Base-by-base conservation (phyloP, 2,797 vertebrate species). In the Diplodus sargus region DNA sequence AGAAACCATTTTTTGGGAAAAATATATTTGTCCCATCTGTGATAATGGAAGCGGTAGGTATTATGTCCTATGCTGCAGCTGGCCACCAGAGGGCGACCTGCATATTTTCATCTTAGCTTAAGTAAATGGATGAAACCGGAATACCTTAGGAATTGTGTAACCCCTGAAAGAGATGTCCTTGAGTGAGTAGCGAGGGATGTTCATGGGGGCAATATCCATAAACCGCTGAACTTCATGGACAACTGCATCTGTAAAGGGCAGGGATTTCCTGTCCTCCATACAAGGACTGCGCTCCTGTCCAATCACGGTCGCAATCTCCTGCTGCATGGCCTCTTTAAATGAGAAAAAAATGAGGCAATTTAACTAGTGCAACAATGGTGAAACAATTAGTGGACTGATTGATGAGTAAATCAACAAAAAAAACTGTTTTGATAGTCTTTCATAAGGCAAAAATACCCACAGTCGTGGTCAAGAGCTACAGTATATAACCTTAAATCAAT, bases 191-290 rank as follows among this genome's bases (percentile, higher is more conserved):
- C 87, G 96, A 4, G 95, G 93, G 30, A 95, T 0, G 2, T 74
- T 88, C 67, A 93, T 70, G 9, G 94, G 94, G 12, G 88, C 79
- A 2, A 95, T 53, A 0, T 95, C 96, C 78, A 95, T 71, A 0
- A 92, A 82, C 25, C 91, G 74, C 82, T 94, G 94, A 0, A 94
- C 90, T 81, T 97, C 95, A 0, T 95, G 93, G 22, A 96, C 84
- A 28, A 96, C 94, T 0, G 95, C 95, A 0, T 96, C 92, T 0
- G 95, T 96, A 65, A 95, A 96, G 0, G 95, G 95, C n/a, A 97
- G 95, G 54, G 89, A 95, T 68, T 54, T 91, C 67, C 76, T 90
- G 87, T 96, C 95, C 12, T 91, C 92, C 71, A 94, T 91, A 23
- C 30, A 39, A 1, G 89, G 94, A 6, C 53, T 53, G 22, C 69